phyloP scores from a whole-genome alignment of 2,797 vertebrate species.

The Esox masquinongy region DNA sequence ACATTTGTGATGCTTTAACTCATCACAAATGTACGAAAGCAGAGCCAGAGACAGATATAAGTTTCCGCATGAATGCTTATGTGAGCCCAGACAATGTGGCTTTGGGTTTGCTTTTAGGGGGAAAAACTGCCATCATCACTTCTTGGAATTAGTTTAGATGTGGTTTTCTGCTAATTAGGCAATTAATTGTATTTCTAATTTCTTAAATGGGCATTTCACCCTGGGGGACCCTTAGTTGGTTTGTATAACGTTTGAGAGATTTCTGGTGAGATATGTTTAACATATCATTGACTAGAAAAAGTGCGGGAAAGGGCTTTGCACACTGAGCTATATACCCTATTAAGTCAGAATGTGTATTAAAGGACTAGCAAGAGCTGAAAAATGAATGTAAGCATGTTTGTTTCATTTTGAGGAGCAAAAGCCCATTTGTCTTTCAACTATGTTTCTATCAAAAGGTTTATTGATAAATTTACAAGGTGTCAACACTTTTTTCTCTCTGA shows the following conservation, averaged over 20 bases:
- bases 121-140: not conserved
- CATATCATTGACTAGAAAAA: too few species aligned
- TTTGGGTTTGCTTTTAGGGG: not conserved
- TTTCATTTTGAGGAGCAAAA: too few species aligned
- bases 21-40: not conserved
- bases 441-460: too few species aligned
- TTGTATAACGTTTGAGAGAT: not conserved
- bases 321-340: too few species aligned
- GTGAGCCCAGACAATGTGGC: not conserved
- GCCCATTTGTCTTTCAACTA: too few species aligned
- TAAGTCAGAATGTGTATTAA: too few species aligned
- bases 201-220: not conserved
- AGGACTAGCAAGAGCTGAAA: too few species aligned
- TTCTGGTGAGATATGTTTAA: not conserved
- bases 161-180: not conserved
- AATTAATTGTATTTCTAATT: not conserved
- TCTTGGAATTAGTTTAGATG: not conserved
- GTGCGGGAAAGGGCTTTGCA: too few species aligned
- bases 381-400: too few species aligned
- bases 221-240: too few species aligned
- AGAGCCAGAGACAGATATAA: not conserved
- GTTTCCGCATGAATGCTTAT: not conserved
- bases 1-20: not conserved
- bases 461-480: too few species aligned
- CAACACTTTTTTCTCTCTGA: too few species aligned